Percentiles rank a stretch among this genome's conserved stretches.
phyloP scores from a whole-genome alignment of 2,113 vertebrate genomes.

The Montifringilla adamsi region DNA sequence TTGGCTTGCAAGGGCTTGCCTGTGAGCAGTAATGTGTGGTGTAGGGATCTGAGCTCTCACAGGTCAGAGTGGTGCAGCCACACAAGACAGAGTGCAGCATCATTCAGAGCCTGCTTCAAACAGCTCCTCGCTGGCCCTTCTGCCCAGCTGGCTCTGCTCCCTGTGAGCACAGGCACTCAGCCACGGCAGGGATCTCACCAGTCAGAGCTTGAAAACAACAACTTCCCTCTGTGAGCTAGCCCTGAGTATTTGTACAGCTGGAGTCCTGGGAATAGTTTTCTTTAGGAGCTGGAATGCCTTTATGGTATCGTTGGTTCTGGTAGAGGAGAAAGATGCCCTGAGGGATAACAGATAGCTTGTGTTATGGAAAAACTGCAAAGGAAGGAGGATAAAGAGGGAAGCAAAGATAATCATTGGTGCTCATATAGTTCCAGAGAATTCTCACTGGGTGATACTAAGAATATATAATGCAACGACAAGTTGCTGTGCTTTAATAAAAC shows the following conservation, averaged over 20 bases:
- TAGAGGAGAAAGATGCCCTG: background rate
- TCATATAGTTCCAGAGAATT: background rate
- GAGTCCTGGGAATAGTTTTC: background rate
- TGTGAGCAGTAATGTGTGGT: background rate
- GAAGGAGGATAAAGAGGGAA: background rate
- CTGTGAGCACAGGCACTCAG: no score
- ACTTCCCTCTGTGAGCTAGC: background rate
- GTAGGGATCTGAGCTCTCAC: background rate
- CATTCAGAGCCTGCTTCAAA: background rate
- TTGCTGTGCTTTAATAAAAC: background rate
- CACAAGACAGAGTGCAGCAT: background rate
- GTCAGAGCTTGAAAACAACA: background rate
- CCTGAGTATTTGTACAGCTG: rapidly evolving
- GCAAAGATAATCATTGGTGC: background rate
- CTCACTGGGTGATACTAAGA: background rate
- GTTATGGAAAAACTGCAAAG: background rate
- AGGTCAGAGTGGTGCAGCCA: constrained; percentile 13
- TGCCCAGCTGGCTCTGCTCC: background rate
- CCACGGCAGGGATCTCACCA: background rate
- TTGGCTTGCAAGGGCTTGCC: background rate
- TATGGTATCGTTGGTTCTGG: background rate
- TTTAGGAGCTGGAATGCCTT: background rate
- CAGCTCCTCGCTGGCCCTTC: background rate
- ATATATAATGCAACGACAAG: background rate
- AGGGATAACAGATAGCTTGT: background rate